A percentile compares a stretch with the other conserved stretches of the same genome.
Evolutionary conservation across 2,797 vertebrate genomes (phyloP).

Genomic region (Hemitrygon akajei): DNA sequence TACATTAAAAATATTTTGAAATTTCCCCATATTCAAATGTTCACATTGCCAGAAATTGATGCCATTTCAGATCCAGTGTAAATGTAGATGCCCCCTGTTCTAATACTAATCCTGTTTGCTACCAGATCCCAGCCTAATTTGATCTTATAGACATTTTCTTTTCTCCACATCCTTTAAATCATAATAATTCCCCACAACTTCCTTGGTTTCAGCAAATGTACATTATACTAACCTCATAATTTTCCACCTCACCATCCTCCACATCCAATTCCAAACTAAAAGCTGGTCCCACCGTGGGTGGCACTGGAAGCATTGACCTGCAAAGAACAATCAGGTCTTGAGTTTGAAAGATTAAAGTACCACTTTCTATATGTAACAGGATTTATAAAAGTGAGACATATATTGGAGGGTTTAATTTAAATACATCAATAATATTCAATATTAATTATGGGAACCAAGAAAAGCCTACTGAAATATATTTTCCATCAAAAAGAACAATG

Average conservation of each 20-base stretch:
- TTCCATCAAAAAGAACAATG: not conserved
- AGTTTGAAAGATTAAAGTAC: not conserved
- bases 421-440: not conserved
- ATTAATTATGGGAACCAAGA: not conserved
- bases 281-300: slow-evolving; percentile 82
- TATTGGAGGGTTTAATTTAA: not conserved
- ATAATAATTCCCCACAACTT: not conserved
- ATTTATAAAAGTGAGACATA: not conserved
- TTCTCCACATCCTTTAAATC: not conserved
- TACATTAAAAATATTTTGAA: not conserved
- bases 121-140: not conserved
- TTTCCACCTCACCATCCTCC: slow-evolving; percentile 95
- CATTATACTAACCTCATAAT: slow-evolving; percentile 81
- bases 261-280: slow-evolving; percentile 95
- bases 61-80: not conserved
- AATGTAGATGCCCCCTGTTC: not conserved
- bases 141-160: not conserved
- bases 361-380: not conserved
- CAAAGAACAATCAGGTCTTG: slow-evolving; percentile 19
- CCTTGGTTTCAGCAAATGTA: not conserved
- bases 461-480: not conserved
- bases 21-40: not conserved
- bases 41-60: not conserved
- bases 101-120: not conserved
- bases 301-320: slow-evolving; percentile 92